Evolutionary conservation across 2,797 vertebrate species (phyloP).

Genomic region (Novumbra hubbsi): DNA sequence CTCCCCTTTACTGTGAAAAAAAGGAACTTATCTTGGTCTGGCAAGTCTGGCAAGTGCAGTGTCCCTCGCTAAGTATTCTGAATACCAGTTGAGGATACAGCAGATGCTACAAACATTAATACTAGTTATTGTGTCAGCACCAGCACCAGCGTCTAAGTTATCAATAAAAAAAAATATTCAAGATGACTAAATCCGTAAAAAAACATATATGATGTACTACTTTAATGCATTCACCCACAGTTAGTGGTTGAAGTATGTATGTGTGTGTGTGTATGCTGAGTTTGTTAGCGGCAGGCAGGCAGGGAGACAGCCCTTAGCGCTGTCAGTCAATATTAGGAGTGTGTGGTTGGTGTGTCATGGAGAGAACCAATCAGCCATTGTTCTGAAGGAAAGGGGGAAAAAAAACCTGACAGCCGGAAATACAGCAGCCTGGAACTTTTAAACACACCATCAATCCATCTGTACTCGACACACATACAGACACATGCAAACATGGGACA

Average conservation of each 20-base stretch:
- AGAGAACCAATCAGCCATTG: conserved; percentile 89
- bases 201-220: conserved; percentile 21
- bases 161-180: background rate
- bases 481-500: background rate
- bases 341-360: conserved; percentile 73
- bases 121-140: background rate
- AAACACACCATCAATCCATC: conserved; percentile 80
- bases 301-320: conserved; percentile 71
- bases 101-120: background rate
- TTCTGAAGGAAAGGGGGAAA: conserved; percentile 84
- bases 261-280: conserved; percentile 22
- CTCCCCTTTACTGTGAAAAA: background rate
- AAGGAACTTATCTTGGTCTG: background rate
- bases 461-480: conserved; percentile 46
- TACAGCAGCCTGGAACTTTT: conserved; percentile 87
- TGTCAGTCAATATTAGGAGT: conserved; percentile 81
- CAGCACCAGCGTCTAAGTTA: background rate
- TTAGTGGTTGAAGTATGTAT: conserved; percentile 18
- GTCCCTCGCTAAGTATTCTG: background rate
- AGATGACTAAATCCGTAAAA: background rate
- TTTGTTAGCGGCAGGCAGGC: conserved; percentile 38
- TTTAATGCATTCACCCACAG: conserved; percentile 25
- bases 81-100: background rate
- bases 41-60: background rate
- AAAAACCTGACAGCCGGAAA: conserved; percentile 96